phyloP scores from a whole-genome alignment of 2,888 invertebrate species.

The Pristionchus entomophagus region DNA sequence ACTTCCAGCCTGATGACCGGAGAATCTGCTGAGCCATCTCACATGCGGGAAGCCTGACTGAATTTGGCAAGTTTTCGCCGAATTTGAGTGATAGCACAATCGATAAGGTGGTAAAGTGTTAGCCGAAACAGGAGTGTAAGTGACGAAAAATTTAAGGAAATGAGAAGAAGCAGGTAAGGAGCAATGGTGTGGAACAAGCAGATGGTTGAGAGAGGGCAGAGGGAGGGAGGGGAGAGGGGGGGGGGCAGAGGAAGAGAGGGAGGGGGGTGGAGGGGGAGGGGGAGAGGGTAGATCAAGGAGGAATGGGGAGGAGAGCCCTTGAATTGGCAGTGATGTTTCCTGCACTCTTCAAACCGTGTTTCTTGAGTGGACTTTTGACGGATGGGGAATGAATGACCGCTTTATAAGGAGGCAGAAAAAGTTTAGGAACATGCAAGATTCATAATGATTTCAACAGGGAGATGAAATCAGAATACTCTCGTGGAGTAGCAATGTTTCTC shows the following conservation, averaged over 20 bases:
- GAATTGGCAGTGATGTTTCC: constrained; percentile 48
- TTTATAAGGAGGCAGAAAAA: not conserved
- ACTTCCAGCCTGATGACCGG: constrained; percentile 45
- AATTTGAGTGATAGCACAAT: not conserved
- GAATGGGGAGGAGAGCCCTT: constrained; percentile 35
- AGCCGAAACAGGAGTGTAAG: not conserved
- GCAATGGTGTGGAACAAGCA: constrained; percentile 39
- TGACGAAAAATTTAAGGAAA: constrained; percentile 33
- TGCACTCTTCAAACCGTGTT: constrained; percentile 49
- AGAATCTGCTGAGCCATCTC: constrained; percentile 39
- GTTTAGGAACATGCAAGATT: too few relatives aligned
- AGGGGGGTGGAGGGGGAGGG: not conserved
- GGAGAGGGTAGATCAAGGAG: constrained; percentile 21
- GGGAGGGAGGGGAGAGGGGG: not conserved
- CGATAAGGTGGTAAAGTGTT: not conserved
- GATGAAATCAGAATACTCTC: too few relatives aligned
- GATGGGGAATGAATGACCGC: constrained; percentile 34
- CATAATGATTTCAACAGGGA: too few relatives aligned
- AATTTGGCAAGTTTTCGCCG: too few relatives aligned
- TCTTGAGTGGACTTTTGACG: constrained; percentile 48
- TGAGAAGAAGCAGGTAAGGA: constrained; percentile 33
- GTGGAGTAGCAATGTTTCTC: too few relatives aligned
- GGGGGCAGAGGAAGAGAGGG: too few relatives aligned
- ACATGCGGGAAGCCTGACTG: not conserved
- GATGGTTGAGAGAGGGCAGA: constrained; percentile 5